Evolutionary conservation across 2,113 vertebrate species (phyloP).

Genomic region (Podocnemis expansa): DNA sequence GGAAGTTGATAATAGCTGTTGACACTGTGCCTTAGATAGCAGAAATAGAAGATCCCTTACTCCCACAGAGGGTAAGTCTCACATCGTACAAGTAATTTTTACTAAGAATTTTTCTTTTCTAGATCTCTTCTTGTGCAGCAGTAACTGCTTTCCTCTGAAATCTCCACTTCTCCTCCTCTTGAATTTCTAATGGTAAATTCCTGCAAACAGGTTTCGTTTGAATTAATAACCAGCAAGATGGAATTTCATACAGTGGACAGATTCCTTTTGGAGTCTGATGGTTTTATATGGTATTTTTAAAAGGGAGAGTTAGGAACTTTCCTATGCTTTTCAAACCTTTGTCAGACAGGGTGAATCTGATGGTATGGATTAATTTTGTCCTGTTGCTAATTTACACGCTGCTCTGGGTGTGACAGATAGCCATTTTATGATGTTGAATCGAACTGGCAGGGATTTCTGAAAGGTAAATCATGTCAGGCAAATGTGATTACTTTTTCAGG

Average conservation of each 20-base stretch:
- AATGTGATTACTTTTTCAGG: background rate
- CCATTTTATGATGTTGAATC: background rate
- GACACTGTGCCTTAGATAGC: background rate
- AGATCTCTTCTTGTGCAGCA: slow-evolving; percentile 1
- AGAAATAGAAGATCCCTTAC: background rate
- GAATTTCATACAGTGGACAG: background rate
- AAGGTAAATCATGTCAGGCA: background rate
- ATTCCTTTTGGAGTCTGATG: background rate
- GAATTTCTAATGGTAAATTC: slow-evolving; percentile 44
- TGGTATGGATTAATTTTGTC: background rate
- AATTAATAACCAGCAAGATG: background rate
- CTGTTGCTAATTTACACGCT: accelerated
- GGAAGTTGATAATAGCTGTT: background rate
- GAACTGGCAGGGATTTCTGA: background rate
- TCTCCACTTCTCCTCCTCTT: background rate
- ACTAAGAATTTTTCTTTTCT: background rate
- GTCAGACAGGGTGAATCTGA: background rate
- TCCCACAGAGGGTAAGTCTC: background rate
- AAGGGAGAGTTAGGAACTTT: background rate
- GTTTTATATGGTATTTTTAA: background rate
- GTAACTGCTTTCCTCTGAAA: slow-evolving; percentile 1
- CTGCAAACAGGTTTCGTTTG: slow-evolving; percentile 44
- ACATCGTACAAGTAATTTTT: background rate
- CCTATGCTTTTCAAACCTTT: background rate
- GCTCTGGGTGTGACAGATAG: background rate